A percentile compares a stretch with the other conserved stretches of the same genome.
Evolutionary conservation across 2,888 invertebrate species (phyloP).

Genomic region (Scaptomyza polygonia): DNA sequence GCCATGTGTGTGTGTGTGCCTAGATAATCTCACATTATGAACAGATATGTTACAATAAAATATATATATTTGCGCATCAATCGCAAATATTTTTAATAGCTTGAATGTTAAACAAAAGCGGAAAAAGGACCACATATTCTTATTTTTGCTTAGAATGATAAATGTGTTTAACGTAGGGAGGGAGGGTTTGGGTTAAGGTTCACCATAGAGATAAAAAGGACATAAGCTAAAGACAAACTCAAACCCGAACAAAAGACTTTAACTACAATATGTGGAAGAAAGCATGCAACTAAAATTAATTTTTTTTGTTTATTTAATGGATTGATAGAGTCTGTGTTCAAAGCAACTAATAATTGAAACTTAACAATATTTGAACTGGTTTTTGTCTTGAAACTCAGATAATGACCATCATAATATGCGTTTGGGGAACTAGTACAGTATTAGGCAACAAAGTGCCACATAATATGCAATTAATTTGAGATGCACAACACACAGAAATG

Average conservation of each 20-base stretch:
- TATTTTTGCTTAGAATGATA: neutral
- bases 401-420: constrained; percentile 9
- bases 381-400: neutral
- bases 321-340: neutral
- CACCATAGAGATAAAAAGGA: no score
- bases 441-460: constrained; percentile 46
- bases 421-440: constrained; percentile 13
- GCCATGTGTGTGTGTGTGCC: constrained; percentile 66
- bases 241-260: no score
- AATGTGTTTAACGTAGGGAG: no score
- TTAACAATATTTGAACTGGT: no score
- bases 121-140: no score
- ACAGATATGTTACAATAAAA: constrained; percentile 66
- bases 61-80: constrained; percentile 62
- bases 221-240: no score
- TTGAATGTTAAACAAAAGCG: constrained; percentile 9
- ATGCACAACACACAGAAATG: constrained; percentile 6
- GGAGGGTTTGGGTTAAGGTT: no score
- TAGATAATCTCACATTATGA: constrained; percentile 77
- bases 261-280: no score
- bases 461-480: constrained; percentile 42
- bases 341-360: no score
- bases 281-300: no score
- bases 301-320: neutral
- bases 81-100: constrained; percentile 62